Evolutionary conservation across 1,140 invertebrate genomes (phyloP), one percentile per base, ranked within the genome.

Genomic region (Sarcophaga bullata): DNA sequence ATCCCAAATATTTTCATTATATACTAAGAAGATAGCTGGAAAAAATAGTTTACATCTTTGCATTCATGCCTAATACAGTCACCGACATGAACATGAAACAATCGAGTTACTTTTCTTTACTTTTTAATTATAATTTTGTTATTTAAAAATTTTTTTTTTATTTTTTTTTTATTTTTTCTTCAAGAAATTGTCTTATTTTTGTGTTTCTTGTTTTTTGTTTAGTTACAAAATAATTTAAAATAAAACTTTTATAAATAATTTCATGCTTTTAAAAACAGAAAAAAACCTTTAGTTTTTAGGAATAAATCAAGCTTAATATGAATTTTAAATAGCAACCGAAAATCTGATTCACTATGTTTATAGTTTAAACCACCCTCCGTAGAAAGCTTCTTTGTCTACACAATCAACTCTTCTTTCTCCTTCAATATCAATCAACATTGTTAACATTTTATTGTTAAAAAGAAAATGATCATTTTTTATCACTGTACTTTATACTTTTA

Each of bases 41-140:
- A 58, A 58, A n/a, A n/a, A 13, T 15, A 58, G 54, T 15, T n/a
- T 58, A 58, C 13, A 58, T 58, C n/a, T 58, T 13, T 7, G 54
- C 15, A 58, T 58, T 58, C n/a, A 11, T 3, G 4, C 10, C 54
- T 58, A 15, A 13, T 58, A 15, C 54, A 58, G 54, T 58, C 54
- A 58, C 54, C 15, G n/a, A 58, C 54, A 58, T 58, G n/a, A 58
- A 58, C 54, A 58, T 58, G n/a, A 58, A 58, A 15, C 54, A 58
- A 58, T n/a, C 15, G 54, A 58, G 15, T 58, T 58, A 6, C n/a
- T 58, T 58, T n/a, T 13, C 15, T n/a, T 58, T 58, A n/a, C 11
- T n/a, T 58, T 7, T 58, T 58, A 4, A 37, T 15, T 58, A 13
- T 58, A 15, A 2, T 58, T 58, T 58, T n/a, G 13, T n/a, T n/a